phyloP scores from a whole-genome alignment of 2,888 invertebrate genomes.

The Vesta saturnalis region DNA sequence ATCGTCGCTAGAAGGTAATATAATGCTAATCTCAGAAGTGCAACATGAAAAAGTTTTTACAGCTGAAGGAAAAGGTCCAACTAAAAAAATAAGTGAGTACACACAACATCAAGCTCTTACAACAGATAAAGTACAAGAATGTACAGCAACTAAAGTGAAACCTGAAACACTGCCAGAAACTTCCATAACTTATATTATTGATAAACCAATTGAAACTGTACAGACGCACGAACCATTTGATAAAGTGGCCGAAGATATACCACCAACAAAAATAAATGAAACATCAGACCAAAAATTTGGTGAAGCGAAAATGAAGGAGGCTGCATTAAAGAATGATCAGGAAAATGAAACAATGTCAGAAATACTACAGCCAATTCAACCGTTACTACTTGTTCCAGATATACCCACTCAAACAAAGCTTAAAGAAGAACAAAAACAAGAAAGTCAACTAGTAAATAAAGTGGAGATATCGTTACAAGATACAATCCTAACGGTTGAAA shows the following conservation, averaged over 20 bases:
- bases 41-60: too few species aligned
- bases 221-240: background rate
- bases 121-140: background rate
- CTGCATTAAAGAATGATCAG: too few species aligned
- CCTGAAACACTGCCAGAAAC: conserved; percentile 3
- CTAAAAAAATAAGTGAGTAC: background rate
- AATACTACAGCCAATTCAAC: too few species aligned
- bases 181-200: too few species aligned
- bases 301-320: too few species aligned
- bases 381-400: too few species aligned
- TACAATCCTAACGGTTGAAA: too few species aligned
- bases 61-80: background rate
- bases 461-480: too few species aligned
- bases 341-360: too few species aligned
- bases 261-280: background rate
- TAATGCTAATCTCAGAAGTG: background rate
- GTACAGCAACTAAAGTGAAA: background rate
- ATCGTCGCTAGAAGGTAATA: background rate
- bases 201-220: background rate
- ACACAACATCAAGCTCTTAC: background rate
- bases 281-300: background rate
- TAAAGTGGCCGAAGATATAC: background rate
- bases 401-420: too few species aligned
- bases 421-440: too few species aligned
- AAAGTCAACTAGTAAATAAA: too few species aligned